These are phyloP conservation scores for Tanypteryx hageni DNA, from an alignment of 2,888 invertebrate species.

Conservation along the genomic window DNA sequence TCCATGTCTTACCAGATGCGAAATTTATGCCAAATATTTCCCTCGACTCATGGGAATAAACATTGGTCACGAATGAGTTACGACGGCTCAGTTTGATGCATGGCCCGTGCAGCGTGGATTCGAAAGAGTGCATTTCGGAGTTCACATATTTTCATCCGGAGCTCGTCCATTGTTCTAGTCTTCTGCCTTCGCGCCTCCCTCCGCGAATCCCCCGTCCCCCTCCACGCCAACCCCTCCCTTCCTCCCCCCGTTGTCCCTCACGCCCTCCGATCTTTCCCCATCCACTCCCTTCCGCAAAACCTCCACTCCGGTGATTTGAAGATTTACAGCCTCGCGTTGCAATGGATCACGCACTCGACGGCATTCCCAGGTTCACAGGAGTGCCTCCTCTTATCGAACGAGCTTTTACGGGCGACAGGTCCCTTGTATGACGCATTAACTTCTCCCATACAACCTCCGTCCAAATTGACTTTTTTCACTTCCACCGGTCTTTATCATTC, in stretches of 20 bases:
- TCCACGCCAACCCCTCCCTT: not conserved
- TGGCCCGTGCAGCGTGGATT: slow-evolving; percentile 55
- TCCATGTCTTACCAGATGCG: slow-evolving; percentile 33
- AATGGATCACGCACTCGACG: slow-evolving; percentile 60
- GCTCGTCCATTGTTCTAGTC: slow-evolving; percentile 51
- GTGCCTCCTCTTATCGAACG: slow-evolving; percentile 59
- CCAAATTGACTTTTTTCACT: slow-evolving; percentile 33
- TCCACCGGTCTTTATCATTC: not conserved
- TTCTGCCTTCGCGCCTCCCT: not conserved
- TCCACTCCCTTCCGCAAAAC: slow-evolving; percentile 48
- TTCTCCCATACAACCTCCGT: slow-evolving; percentile 4
- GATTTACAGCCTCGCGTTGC: slow-evolving; percentile 55
- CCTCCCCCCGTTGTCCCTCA: not conserved
- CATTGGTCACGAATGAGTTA: slow-evolving; percentile 41
- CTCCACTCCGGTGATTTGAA: slow-evolving; percentile 59
- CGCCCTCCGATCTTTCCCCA: not conserved
- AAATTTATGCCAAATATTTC: slow-evolving; percentile 42
- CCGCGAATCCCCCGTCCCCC: not conserved
- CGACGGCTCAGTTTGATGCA: slow-evolving; percentile 44
- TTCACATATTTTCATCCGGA: slow-evolving; percentile 56
- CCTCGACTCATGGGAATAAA: not conserved
- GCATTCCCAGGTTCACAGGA: slow-evolving; percentile 61
- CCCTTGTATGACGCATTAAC: slow-evolving; percentile 52
- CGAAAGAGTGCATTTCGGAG: slow-evolving; percentile 60
- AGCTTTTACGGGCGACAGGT: slow-evolving; percentile 41